Evolutionary conservation across 2,797 vertebrate genomes (phyloP).

Genomic region (Cephalopachus bancanus): DNA sequence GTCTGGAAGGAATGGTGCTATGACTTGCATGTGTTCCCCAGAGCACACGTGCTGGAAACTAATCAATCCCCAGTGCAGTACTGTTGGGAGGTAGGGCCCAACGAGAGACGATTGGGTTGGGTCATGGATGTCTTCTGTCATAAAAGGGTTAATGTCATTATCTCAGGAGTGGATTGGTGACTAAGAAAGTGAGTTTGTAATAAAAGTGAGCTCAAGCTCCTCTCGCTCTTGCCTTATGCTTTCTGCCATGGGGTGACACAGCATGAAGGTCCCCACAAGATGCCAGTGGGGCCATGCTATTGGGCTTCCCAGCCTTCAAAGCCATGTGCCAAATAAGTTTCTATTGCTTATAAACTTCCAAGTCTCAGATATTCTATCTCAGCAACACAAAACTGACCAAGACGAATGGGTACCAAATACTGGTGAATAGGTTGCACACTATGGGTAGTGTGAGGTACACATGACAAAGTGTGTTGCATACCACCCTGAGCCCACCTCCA

Average conservation of each 20-base stretch:
- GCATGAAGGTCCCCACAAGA: neutral
- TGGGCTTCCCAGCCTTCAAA: neutral
- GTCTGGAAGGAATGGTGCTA: neutral
- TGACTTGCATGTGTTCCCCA: neutral
- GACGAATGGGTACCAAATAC: neutral
- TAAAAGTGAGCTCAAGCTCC: neutral
- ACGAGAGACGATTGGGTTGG: neutral
- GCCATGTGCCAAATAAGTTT: neutral
- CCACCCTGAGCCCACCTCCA: neutral
- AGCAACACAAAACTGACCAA: neutral
- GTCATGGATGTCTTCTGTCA: neutral
- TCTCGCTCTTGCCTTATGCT: neutral
- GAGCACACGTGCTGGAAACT: neutral
- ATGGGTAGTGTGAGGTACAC: neutral
- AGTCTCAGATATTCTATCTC: neutral
- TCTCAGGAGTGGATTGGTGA: neutral
- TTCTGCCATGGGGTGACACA: neutral
- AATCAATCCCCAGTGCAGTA: neutral
- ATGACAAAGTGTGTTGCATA: neutral
- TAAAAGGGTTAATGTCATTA: neutral
- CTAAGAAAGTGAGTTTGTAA: neutral
- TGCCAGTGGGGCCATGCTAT: neutral
- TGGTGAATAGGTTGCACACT: neutral
- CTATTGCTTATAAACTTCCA: neutral
- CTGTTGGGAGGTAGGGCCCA: neutral